Percentiles rank a stretch among this genome's conserved stretches.
These are phyloP conservation scores for Blastobasis adustella DNA, from an alignment of 2,888 invertebrate genomes.

Conservation along the genomic window DNA sequence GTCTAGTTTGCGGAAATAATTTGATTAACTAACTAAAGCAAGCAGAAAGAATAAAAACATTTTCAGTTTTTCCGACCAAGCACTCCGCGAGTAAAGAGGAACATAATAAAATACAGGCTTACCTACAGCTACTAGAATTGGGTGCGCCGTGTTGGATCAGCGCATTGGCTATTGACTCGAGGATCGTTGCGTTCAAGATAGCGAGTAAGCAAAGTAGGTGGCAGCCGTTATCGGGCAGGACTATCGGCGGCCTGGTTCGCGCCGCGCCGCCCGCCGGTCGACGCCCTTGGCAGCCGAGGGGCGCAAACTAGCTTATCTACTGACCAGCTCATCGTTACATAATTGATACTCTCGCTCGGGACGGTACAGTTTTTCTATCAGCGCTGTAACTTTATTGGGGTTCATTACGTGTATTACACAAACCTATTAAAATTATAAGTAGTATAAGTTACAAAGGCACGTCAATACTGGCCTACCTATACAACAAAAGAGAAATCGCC, in stretches of 20 bases:
- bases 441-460: slow-evolving; percentile 22
- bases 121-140: slow-evolving; percentile 1
- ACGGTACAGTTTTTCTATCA: too few species aligned
- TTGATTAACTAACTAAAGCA: too few species aligned
- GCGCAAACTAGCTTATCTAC: slow-evolving; percentile 24
- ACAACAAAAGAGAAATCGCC: too few species aligned
- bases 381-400: too few species aligned
- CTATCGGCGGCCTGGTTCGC: slow-evolving; percentile 12
- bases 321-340: neutral
- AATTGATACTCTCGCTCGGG: too few species aligned
- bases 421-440: slow-evolving; percentile 28
- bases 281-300: slow-evolving; percentile 36
- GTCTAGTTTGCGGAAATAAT: too few species aligned
- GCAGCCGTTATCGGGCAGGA: slow-evolving; percentile 27
- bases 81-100: slow-evolving; percentile 2
- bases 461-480: too few species aligned
- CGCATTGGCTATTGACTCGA: neutral
- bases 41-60: too few species aligned
- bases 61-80: too few species aligned
- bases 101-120: slow-evolving; percentile 8
- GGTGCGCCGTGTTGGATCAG: neutral
- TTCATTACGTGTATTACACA: neutral
- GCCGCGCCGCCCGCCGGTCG: slow-evolving; percentile 33
- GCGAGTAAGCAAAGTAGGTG: slow-evolving; percentile 15
- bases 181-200: neutral